Conservation (phyloP, 2,797 vertebrate genomes). For the Adelosebastes latens region DNA sequence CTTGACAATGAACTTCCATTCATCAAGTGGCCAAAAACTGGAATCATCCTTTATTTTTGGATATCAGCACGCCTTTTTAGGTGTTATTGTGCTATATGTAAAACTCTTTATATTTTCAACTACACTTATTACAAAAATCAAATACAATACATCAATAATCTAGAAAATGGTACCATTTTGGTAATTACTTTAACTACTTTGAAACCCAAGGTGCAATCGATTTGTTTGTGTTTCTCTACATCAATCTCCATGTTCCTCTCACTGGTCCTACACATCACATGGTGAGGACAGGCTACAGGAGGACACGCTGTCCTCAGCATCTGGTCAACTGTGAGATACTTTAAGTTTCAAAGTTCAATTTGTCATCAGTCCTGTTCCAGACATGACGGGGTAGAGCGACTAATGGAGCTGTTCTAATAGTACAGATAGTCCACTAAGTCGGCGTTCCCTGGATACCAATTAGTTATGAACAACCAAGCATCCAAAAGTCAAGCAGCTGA, state of each 20-base stretch:
- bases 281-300: constrained; percentile 4
- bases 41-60: background rate
- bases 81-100: background rate
- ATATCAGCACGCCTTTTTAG: background rate
- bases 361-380: constrained; percentile 59
- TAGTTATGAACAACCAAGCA: constrained; percentile 47
- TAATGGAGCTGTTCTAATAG: constrained; percentile 74
- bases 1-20: background rate
- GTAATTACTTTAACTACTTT: background rate
- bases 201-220: background rate
- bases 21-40: background rate
- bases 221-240: constrained; percentile 19
- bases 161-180: background rate
- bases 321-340: constrained; percentile 41
- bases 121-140: background rate
- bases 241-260: constrained; percentile 23
- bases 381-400: constrained; percentile 29
- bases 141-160: background rate
- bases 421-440: constrained; percentile 60
- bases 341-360: constrained; percentile 60
- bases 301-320: constrained; percentile 53
- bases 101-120: background rate
- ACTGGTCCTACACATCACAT: constrained; percentile 25
- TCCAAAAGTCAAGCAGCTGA: constrained; percentile 31
- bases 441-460: constrained; percentile 70